These are phyloP conservation scores for Opisthograptis luteolata DNA, from an alignment of 2,888 invertebrate species.

Conservation along the genomic window DNA sequence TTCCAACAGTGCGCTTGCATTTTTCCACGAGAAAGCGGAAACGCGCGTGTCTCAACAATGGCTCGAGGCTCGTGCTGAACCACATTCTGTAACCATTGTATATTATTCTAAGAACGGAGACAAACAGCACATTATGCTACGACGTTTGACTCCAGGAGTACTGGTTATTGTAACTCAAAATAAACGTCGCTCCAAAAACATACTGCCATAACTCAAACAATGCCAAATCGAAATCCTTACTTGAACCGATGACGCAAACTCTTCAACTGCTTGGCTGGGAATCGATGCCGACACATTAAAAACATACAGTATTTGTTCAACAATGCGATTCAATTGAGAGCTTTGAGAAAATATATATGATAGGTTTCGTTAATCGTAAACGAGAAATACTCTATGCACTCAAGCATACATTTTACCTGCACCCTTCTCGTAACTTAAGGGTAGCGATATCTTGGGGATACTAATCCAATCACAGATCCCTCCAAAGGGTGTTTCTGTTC, in stretches of 20 bases:
- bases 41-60: slow-evolving; percentile 79
- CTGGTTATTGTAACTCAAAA: slow-evolving; percentile 26
- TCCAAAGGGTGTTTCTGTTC: slow-evolving; percentile 40
- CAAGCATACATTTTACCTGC: slow-evolving; percentile 39
- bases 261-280: slow-evolving; percentile 6
- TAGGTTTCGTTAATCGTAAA: background rate
- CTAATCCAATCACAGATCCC: slow-evolving; percentile 70
- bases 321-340: background rate
- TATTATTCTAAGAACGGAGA: slow-evolving; percentile 70
- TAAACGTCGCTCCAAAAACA: slow-evolving; percentile 27
- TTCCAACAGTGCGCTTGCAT: slow-evolving; percentile 78
- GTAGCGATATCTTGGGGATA: slow-evolving; percentile 55
- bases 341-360: background rate
- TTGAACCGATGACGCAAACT: slow-evolving; percentile 12
- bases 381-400: slow-evolving; percentile 13
- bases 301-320: slow-evolving; percentile 5
- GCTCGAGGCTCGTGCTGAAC: slow-evolving; percentile 67
- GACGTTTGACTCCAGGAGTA: slow-evolving; percentile 15
- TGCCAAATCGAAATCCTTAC: slow-evolving; percentile 23
- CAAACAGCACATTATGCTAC: slow-evolving; percentile 42
- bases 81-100: slow-evolving; percentile 73
- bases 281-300: slow-evolving; percentile 6
- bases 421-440: slow-evolving; percentile 43
- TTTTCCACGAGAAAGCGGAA: slow-evolving; percentile 84
- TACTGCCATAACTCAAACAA: slow-evolving; percentile 23